A percentile compares a stretch with the other conserved stretches of the same genome.
Conservation (phyloP, 2,113 vertebrate genomes). For the Setophaga coronata region DNA sequence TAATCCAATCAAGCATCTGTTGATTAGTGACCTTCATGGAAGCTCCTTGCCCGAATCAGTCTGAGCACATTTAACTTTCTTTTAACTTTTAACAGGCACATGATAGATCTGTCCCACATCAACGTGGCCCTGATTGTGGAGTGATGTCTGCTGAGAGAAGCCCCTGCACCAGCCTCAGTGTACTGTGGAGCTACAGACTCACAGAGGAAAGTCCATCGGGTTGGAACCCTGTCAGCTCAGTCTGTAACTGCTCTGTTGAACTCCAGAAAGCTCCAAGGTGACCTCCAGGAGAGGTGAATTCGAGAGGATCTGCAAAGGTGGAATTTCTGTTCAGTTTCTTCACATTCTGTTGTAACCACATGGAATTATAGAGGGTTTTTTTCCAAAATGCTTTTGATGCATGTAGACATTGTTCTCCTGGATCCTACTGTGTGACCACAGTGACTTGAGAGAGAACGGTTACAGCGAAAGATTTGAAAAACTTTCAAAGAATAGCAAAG, state of each 20-base stretch:
- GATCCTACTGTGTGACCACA: conserved; percentile 51
- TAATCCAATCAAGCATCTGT: background rate
- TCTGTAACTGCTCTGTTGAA: conserved; percentile 17
- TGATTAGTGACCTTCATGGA: background rate
- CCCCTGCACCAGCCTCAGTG: background rate
- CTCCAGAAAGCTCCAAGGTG: background rate
- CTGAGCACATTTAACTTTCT: background rate
- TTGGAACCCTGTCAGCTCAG: background rate
- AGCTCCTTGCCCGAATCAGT: background rate
- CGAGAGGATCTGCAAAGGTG: conserved; percentile 15
- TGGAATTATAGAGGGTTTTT: conserved; percentile 52
- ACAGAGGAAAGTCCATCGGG: background rate
- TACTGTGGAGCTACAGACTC: conserved; percentile 36
- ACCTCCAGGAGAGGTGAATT: conserved; percentile 41
- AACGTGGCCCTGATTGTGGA: conserved; percentile 93
- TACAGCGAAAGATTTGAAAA: conserved; percentile 39
- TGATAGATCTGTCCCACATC: conserved; percentile 99
- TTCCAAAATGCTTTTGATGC: conserved; percentile 57
- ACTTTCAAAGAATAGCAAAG: conserved; percentile 66
- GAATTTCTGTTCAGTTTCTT: conserved; percentile 38
- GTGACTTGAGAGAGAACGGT: conserved; percentile 66
- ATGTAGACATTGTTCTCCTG: conserved; percentile 64
- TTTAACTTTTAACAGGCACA: conserved; percentile 84
- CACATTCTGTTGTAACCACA: conserved; percentile 37
- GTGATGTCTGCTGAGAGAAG: conserved; percentile 71